Evolutionary conservation across 2,797 vertebrate species (phyloP).

Genomic region (Schizopygopsis pylzovi): DNA sequence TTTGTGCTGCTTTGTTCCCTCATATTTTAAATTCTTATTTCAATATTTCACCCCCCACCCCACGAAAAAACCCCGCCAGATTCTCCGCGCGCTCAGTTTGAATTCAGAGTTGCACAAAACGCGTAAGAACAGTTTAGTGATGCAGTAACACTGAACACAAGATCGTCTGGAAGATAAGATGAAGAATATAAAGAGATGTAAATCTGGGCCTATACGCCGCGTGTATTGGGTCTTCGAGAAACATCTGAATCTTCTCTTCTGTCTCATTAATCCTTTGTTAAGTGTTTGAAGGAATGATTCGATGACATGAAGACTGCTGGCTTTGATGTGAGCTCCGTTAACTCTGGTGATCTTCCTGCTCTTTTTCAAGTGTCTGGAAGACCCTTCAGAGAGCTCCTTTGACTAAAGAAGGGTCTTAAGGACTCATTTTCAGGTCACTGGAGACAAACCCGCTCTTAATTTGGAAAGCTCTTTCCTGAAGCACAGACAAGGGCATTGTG

Average conservation of each 20-base stretch:
- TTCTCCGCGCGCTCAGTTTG: no score
- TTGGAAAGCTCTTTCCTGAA: not conserved
- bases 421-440: constrained; percentile 27
- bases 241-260: not conserved
- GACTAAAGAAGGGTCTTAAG: not conserved
- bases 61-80: no score
- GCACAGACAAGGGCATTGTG: not conserved
- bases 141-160: not conserved
- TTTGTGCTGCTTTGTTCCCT: no score
- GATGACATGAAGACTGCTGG: not conserved
- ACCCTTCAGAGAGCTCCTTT: not conserved
- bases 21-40: no score
- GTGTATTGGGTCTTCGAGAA: not conserved
- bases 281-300: not conserved
- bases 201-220: not conserved
- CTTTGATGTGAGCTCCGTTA: not conserved
- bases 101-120: no score
- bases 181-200: not conserved
- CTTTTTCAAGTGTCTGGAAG: not conserved
- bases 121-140: not conserved
- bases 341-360: not conserved
- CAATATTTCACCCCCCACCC: no score
- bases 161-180: not conserved
- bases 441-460: constrained; percentile 19
- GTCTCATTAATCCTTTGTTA: no score